Evolutionary conservation across 2,113 vertebrate genomes (phyloP).

Genomic region (Aleadryas rufinucha): DNA sequence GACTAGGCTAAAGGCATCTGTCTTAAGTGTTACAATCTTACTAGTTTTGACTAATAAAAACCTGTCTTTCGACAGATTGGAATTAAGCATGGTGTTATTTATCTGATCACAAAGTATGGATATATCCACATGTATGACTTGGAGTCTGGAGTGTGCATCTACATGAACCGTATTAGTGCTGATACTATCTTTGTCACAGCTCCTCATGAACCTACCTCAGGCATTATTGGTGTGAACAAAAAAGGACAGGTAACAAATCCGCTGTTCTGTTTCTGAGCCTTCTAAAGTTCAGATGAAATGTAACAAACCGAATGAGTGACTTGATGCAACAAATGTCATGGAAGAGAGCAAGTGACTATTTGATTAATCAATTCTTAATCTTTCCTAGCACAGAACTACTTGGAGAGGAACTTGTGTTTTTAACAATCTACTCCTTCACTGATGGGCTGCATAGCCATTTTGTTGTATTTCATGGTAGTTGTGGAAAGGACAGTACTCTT

Average conservation of each 20-base stretch:
- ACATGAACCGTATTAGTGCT: conserved; percentile 91
- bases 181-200: conserved; percentile 93
- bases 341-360: neutral
- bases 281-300: neutral
- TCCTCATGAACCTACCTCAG: conserved; percentile 88
- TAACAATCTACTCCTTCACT: neutral
- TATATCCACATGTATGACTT: conserved; percentile 92
- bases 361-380: neutral
- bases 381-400: neutral
- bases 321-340: neutral
- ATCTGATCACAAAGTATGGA: conserved; percentile 91
- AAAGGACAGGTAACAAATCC: conserved; percentile 84
- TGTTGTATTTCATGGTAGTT: neutral
- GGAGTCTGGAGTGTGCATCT: conserved; percentile 90
- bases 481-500: neutral
- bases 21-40: neutral
- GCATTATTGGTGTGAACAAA: conserved; percentile 93
- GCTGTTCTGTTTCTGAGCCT: neutral
- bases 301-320: neutral
- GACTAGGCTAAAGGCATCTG: neutral
- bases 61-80: conserved; percentile 77
- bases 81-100: conserved; percentile 87
- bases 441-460: neutral
- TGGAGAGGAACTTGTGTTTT: neutral
- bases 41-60: neutral